Base-by-base conservation (phyloP, 2,888 invertebrate genomes). In the Ephialtes manifestator region DNA sequence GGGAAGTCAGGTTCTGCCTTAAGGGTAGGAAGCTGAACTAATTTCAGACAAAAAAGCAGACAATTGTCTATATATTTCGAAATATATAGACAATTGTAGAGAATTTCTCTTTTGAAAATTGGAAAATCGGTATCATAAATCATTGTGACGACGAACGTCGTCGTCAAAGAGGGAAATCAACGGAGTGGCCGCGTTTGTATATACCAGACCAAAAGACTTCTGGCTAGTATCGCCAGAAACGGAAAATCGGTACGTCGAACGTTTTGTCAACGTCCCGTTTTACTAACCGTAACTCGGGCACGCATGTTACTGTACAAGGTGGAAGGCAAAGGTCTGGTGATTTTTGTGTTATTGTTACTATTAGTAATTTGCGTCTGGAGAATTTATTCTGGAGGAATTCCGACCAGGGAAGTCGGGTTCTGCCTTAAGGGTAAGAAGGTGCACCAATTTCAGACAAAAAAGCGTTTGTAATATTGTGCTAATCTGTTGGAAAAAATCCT, bases 41-140 rank as follows among this genome's bases (percentile, higher is more conserved):
- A 39, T 7, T 39, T 39, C 35, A 39, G 8, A 1, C 4, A 39
- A 39, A 39, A 39, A 39, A 2, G 8, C 4, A 4, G 35, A 8
- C 4, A 7, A 8, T 39, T 39, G 7, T 39, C 8, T 39, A 39
- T n/a, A n/a, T n/a, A 31, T 31, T 31, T 31, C 31, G 2, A 31
- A 5, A 31, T 31, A 31, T 31, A 5, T 31, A 31, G 5, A 31
- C 5, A 5, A 5, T 31, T 31, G 15, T 48, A 15, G 48, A n/a
- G 51, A 18, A 51, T 51, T 51, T 18, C 8, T 39, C 8, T 39
- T 39, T 39, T 39, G 35, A 31, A 31, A 31, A 15, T 48, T 15
- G 1, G 1, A 4, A n/a, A n/a, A n/a, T n/a, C 75, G 84, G 67
- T 72, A 67, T 86, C 86, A 81, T 86, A 86, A 86, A 81, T 86